phyloP scores from a whole-genome alignment of 2,797 vertebrate genomes.

The Neosilurus hyrtlii region DNA sequence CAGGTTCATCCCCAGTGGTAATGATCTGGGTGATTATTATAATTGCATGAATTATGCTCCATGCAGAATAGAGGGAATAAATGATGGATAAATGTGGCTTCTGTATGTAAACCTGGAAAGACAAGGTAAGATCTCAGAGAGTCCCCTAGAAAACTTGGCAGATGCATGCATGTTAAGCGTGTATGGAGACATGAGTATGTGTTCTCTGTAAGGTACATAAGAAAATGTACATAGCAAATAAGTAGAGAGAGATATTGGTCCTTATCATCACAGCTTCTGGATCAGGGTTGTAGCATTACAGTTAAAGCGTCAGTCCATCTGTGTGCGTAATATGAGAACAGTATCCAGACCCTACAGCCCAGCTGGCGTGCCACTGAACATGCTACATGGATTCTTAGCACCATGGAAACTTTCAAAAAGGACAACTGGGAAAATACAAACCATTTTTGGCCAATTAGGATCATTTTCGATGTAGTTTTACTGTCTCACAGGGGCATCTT shows the following conservation, averaged over 20 bases:
- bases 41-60: background rate
- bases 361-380: constrained; percentile 50
- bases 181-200: background rate
- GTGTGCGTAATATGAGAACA: constrained; percentile 44
- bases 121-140: background rate
- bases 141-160: background rate
- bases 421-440: constrained; percentile 33
- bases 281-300: constrained; percentile 34
- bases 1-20: background rate
- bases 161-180: no score
- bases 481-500: constrained; percentile 12
- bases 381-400: constrained; percentile 34
- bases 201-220: background rate
- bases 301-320: constrained; percentile 41
- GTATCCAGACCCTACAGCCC: constrained; percentile 38
- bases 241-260: constrained; percentile 41
- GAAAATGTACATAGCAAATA: background rate
- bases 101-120: background rate
- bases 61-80: background rate
- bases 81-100: background rate
- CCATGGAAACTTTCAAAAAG: constrained; percentile 52
- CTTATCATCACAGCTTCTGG: constrained; percentile 26
- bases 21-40: background rate
- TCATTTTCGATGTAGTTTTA: constrained; percentile 9
- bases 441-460: constrained; percentile 30